Percentiles rank a stretch among this genome's conserved stretches.
Conservation (phyloP, 2,888 invertebrate genomes). For the Uloborus plumipes region DNA sequence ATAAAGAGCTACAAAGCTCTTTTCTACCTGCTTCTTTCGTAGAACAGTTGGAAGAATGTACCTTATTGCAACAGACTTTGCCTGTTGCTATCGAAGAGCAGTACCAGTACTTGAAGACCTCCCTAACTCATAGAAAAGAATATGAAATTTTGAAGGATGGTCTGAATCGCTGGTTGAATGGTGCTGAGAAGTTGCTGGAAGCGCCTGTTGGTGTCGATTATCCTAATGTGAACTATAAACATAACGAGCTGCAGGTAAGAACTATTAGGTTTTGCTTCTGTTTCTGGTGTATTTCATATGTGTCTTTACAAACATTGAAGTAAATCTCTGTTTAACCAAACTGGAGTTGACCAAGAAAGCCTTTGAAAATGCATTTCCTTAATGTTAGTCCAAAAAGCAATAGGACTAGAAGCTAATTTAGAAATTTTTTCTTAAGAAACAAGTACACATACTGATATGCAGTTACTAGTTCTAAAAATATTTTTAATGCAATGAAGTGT, state of each 20-base stretch:
- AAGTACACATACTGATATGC: too few relatives aligned
- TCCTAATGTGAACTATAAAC: conserved; percentile 79
- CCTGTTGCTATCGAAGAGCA: conserved; percentile 86
- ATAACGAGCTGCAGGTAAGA: conserved; percentile 45
- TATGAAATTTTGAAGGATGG: conserved; percentile 41
- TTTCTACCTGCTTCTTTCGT: conserved; percentile 84
- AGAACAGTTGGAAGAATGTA: conserved; percentile 88
- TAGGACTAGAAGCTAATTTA: too few relatives aligned
- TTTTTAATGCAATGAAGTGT: too few relatives aligned
- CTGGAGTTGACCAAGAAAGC: too few relatives aligned
- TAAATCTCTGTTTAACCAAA: too few relatives aligned
- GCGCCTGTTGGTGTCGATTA: conserved; percentile 90
- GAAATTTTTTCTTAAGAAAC: too few relatives aligned
- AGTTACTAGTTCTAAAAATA: too few relatives aligned
- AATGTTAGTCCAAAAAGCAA: too few relatives aligned
- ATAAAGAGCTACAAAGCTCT: conserved; percentile 77
- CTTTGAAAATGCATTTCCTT: too few relatives aligned
- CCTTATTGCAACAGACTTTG: conserved; percentile 81
- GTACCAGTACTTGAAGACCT: conserved; percentile 83
- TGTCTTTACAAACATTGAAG: too few relatives aligned
- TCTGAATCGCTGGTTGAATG: conserved; percentile 41
- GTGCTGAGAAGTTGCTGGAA: conserved; percentile 66
- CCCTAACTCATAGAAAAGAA: conserved; percentile 70
- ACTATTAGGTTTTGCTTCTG: neutral
- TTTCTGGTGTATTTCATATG: neutral